These are phyloP conservation scores for Ornithoptera alexandrae DNA, from an alignment of 2,888 invertebrate species.

Conservation along the genomic window DNA sequence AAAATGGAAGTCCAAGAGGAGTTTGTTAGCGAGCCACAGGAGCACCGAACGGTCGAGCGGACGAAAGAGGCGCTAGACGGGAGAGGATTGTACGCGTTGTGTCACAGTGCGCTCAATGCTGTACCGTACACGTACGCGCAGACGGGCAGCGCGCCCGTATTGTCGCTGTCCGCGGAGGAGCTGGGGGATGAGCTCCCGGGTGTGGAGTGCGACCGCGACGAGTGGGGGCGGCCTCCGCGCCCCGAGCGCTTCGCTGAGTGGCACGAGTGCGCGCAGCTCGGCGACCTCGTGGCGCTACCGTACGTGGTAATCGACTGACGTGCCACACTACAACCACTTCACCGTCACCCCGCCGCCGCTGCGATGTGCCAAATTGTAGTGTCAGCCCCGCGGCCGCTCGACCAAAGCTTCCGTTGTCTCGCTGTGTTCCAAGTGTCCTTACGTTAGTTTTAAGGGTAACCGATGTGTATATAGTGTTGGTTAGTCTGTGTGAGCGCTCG, in stretches of 20 bases:
- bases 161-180: conserved; percentile 36
- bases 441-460: conserved; percentile 54
- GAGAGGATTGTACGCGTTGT: conserved; percentile 48
- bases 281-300: conserved; percentile 95
- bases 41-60: conserved; percentile 67
- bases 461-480: conserved; percentile 35
- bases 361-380: conserved; percentile 36
- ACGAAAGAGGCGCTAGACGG: conserved; percentile 63
- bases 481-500: conserved; percentile 44
- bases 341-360: background rate
- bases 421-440: conserved; percentile 72
- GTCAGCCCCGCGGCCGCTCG: conserved; percentile 35
- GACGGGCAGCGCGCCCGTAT: conserved; percentile 49
- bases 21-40: conserved; percentile 47
- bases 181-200: conserved; percentile 37
- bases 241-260: conserved; percentile 89
- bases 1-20: conserved; percentile 35
- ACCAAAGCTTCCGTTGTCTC: conserved; percentile 47
- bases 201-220: conserved; percentile 39
- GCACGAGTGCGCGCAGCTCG: conserved; percentile 92
- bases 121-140: conserved; percentile 54
- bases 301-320: conserved; percentile 96
- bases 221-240: conserved; percentile 52
- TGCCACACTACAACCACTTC: conserved; percentile 32
- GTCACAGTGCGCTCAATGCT: conserved; percentile 39